Base-by-base conservation (phyloP, 2,888 invertebrate species). In the Synanthedon vespiformis region DNA sequence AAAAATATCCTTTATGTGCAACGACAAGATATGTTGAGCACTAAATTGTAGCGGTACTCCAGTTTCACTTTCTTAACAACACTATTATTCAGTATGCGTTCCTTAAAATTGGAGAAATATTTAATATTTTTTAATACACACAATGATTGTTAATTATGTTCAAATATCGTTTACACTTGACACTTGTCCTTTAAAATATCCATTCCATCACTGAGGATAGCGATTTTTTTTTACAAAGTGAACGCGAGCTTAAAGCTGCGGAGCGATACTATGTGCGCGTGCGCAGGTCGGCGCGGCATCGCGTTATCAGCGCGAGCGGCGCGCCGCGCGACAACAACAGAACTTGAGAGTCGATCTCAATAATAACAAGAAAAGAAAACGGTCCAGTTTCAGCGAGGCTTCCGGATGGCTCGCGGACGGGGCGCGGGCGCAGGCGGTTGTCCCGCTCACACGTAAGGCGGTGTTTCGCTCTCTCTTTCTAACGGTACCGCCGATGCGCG, bases 311-410 rank as follows among this genome's bases (percentile, higher is more conserved):
- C 82, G 80, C 80, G 75, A 76, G 79, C 77, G 77, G 77, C 76
- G 77, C 80, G 77, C 80, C 76, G 80, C 78, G 78, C 84, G 83
- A 85, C 85, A 84, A 86, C 86, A 86, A 86, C 86, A 86, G 85
- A 85, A 80, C 85, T 82, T 83, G 80, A 82, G 83, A 80, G 76
- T 72, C 84, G 83, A 83, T 84, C 86, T 85, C 84, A 86, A 86
- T 86, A 86, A 85, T 81, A 86, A 87, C 86, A 87, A 86, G 86
- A 86, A 87, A 87, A 87, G 86, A 87, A 87, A 86, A 87, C 87
- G 87, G 87, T 86, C 87, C 87, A 87, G 87, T 87, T 87, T 87
- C 87, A 87, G 87, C 77, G 74, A 77, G 85, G 83, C 86, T 86
- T 87, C 86, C 86, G 86, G 86, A 85, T 85, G 85, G 83, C 77